Conservation (phyloP, 2,113 vertebrate genomes). For the Indicator indicator region DNA sequence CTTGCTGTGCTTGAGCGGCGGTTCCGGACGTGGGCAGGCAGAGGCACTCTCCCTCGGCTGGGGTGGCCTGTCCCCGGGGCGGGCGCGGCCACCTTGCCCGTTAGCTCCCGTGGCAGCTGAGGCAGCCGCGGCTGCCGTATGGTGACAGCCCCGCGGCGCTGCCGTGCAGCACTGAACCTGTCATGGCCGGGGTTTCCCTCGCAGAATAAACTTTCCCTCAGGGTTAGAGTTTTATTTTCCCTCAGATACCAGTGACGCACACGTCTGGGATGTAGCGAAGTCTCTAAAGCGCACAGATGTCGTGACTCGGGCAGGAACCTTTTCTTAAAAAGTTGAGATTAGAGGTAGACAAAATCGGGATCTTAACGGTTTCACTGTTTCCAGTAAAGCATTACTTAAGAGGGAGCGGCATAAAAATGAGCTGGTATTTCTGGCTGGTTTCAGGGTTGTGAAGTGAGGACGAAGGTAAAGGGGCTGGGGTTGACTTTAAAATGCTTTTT, state of each 20-base stretch:
- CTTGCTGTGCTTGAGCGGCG: neutral
- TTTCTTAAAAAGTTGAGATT: neutral
- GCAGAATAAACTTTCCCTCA: neutral
- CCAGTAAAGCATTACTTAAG: neutral
- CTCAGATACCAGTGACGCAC: neutral
- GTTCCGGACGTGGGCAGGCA: neutral
- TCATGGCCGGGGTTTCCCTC: neutral
- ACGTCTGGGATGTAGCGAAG: fast-evolving
- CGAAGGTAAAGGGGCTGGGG: neutral
- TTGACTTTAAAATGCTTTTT: neutral
- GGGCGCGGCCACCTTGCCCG: neutral
- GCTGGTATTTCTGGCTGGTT: neutral
- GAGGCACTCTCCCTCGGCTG: neutral
- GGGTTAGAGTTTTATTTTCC: neutral
- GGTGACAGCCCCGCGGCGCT: neutral
- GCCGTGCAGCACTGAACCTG: neutral
- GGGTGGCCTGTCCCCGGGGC: neutral
- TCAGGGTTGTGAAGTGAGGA: neutral
- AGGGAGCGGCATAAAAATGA: too few species aligned
- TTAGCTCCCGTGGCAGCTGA: neutral
- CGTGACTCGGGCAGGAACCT: neutral
- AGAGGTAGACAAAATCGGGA: neutral
- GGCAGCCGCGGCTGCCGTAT: neutral
- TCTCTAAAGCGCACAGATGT: fast-evolving
- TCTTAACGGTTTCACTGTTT: neutral